Evolutionary conservation across 92 coral and sea anemone genomes (phyloP), one percentile per base, ranked within the genome.

Genomic region (Siderastrea siderea): DNA sequence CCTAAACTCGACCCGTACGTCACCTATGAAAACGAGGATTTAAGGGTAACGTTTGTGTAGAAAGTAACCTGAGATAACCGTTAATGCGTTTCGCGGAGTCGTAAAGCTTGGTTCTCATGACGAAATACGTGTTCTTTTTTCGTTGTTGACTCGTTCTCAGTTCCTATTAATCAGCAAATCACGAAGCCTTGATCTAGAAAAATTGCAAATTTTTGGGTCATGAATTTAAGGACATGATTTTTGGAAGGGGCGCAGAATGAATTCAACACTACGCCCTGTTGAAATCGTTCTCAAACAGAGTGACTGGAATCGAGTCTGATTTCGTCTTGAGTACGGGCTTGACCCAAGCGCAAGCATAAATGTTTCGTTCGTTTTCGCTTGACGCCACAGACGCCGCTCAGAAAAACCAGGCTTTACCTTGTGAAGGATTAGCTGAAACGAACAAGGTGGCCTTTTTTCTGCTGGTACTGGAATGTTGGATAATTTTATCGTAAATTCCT

Each of bases 1-100:
- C 87, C 91, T 8, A 87, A 91, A 69, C 92, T 95, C 11, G 95
- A 93, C 84, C 95, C 98, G 47, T 93, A 95, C 71, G 95, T 91
- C 5, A 95, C 96, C 12, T 95, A 91, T 68, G 99, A 95, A 72
- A 87, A 89, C 46, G 94, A 93, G 47, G 97, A 95, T 84, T 84
- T 97, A 84, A 87, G 98, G 80, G 93, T 97, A 49, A 97, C 99
- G 63, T 97, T 97, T 89, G 99, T 97, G 47, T 96, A 75, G 84
- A 2, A 61, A 77, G n/a, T 61, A 16, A 43, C 1, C 16, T 45
- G 47, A 58, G 13, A 58, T 53, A 53, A 10, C 57, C 57, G 6
- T 52, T 61, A 4, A 19, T 67, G 6, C 71, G 48, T 67, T 67
- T 67, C 48, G 47, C 49, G 13, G 4, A 11, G 3, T 48, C 43